phyloP scores from a whole-genome alignment of 2,113 vertebrate genomes.

The Malaclemys terrapin region DNA sequence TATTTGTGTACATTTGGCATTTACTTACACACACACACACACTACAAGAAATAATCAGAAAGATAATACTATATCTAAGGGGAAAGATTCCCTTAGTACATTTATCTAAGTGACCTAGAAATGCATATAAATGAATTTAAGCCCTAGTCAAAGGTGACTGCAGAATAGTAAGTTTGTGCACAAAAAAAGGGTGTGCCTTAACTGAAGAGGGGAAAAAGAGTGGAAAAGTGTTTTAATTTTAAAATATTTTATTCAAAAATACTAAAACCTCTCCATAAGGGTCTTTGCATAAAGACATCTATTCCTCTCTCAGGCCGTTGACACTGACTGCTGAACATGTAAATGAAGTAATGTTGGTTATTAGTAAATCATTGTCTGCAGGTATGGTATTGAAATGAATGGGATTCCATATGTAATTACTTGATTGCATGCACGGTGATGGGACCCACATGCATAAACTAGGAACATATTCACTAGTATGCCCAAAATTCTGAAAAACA shows the following conservation, averaged over 20 bases:
- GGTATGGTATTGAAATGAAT: background rate
- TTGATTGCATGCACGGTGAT: background rate
- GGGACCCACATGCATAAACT: background rate
- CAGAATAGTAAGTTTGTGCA: background rate
- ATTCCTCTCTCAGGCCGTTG: background rate
- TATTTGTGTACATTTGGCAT: accelerated
- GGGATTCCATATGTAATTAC: background rate
- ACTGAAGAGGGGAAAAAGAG: background rate
- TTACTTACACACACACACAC: background rate
- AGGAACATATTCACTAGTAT: background rate
- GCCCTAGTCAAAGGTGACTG: background rate
- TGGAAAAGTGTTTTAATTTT: background rate
- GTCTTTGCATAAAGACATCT: background rate
- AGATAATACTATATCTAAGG: background rate
- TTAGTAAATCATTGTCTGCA: background rate
- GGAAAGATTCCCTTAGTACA: background rate
- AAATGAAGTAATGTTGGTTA: background rate
- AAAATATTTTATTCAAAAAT: background rate
- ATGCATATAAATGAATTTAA: accelerated
- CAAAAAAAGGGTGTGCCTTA: accelerated
- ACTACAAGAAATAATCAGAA: background rate
- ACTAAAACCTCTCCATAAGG: background rate
- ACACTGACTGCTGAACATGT: accelerated
- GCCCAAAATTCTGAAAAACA: background rate
- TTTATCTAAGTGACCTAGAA: background rate